Evolutionary conservation across 1,140 invertebrate genomes (phyloP).

Genomic region (Zaprionus africanus): DNA sequence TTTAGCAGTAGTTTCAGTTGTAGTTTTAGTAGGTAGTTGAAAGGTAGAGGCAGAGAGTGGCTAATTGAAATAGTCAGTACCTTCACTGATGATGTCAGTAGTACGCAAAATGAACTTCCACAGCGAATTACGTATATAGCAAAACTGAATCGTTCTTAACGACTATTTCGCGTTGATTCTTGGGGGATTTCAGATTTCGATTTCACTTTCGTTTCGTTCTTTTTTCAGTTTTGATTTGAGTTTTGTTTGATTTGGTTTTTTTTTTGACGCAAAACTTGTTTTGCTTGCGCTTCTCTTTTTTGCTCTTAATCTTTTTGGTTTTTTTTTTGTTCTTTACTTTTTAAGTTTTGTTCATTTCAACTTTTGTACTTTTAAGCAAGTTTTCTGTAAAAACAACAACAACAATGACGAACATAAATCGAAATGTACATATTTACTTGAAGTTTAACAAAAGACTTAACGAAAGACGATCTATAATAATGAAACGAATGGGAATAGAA

Average conservation of each 20-base stretch:
- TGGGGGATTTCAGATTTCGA: slow-evolving; percentile 30
- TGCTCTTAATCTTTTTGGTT: slow-evolving; percentile 11
- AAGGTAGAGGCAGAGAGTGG: slow-evolving; percentile 52
- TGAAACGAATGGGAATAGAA: slow-evolving; percentile 11
- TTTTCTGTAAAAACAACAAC: slow-evolving; percentile 81
- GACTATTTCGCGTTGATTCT: slow-evolving; percentile 39
- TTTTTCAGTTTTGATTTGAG: slow-evolving; percentile 29
- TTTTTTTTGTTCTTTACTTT: slow-evolving; percentile 38
- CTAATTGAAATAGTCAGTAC: slow-evolving; percentile 65
- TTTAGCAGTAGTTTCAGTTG: slow-evolving; percentile 27
- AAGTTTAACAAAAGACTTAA: slow-evolving; percentile 8
- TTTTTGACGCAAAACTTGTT: slow-evolving; percentile 47
- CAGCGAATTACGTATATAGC: slow-evolving; percentile 20
- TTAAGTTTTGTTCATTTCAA: slow-evolving; percentile 58
- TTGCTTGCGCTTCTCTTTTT: slow-evolving; percentile 34
- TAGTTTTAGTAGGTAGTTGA: slow-evolving; percentile 38
- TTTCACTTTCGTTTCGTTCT: slow-evolving; percentile 39
- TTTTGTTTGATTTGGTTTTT: slow-evolving; percentile 36
- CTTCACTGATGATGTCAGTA: slow-evolving; percentile 63
- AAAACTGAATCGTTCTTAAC: slow-evolving; percentile 41
- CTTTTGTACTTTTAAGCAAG: slow-evolving; percentile 79
- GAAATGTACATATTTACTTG: slow-evolving; percentile 26
- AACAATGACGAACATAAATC: slow-evolving; percentile 78
- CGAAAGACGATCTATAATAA: slow-evolving; percentile 5
- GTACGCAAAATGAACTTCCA: slow-evolving; percentile 43